These are phyloP conservation scores for Ochropleura leucogaster DNA, from an alignment of 2,888 invertebrate species.

Conservation along the genomic window DNA sequence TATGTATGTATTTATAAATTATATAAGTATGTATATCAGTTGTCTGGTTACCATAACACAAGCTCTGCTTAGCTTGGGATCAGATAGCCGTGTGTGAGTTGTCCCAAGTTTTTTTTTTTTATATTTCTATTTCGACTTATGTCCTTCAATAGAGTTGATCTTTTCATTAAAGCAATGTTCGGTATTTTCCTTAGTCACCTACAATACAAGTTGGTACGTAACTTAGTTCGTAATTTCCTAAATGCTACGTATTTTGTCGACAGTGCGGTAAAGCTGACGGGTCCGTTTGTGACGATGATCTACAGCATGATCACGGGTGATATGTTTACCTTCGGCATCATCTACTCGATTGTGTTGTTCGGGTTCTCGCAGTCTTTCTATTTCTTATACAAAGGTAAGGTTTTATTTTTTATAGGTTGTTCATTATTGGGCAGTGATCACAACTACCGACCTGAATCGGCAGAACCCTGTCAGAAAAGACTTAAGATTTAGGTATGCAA, in stretches of 20 bases:
- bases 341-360: slow-evolving; percentile 97
- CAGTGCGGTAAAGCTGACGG: slow-evolving; percentile 98
- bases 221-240: neutral
- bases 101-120: too few species aligned
- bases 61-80: too few species aligned
- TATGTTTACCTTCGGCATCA: slow-evolving; percentile 99
- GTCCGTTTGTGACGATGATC: slow-evolving; percentile 99
- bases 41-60: too few species aligned
- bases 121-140: too few species aligned
- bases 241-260: slow-evolving; percentile 43
- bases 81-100: too few species aligned
- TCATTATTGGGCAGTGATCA: neutral
- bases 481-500: neutral
- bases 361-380: slow-evolving; percentile 99
- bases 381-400: slow-evolving; percentile 96
- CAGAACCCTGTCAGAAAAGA: neutral
- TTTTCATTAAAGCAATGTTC: too few species aligned
- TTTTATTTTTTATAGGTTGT: neutral
- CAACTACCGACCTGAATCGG: neutral
- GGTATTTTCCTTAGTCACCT: too few species aligned
- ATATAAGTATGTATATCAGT: too few species aligned
- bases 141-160: too few species aligned
- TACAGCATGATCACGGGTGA: slow-evolving; percentile 99
- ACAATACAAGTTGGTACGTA: too few species aligned
- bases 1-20: too few species aligned